Conservation (phyloP, 2,888 invertebrate genomes). For the Campoplex capitator region DNA sequence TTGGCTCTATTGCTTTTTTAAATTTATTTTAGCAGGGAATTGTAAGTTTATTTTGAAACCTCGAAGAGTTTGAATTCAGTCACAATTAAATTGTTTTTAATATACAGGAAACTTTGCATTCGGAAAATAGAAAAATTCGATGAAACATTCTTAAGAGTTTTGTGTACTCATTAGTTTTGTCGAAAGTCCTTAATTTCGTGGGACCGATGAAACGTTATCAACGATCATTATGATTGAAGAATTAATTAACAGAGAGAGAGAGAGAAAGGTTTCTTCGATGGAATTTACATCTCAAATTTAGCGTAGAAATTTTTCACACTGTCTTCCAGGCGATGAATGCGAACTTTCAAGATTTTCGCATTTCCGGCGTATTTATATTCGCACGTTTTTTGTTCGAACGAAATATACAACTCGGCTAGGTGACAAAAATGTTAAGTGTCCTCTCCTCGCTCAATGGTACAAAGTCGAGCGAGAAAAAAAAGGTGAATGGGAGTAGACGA, state of each 20-base stretch:
- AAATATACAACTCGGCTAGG: slow-evolving; percentile 23
- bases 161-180: no score
- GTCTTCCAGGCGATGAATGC: not conserved
- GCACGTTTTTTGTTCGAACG: slow-evolving; percentile 9
- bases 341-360: not conserved
- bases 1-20: not conserved
- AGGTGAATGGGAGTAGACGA: slow-evolving; percentile 39
- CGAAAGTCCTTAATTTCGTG: no score
- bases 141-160: not conserved
- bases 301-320: not conserved
- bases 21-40: not conserved
- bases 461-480: slow-evolving; percentile 55
- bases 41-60: not conserved
- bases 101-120: not conserved
- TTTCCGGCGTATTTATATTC: not conserved
- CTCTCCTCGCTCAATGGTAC: slow-evolving; percentile 55
- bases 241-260: not conserved
- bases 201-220: not conserved
- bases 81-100: not conserved
- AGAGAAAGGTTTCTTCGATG: not conserved
- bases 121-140: not conserved
- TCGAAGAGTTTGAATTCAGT: not conserved
- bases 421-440: slow-evolving; percentile 33
- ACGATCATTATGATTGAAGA: not conserved
- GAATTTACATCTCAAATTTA: not conserved